phyloP scores from a whole-genome alignment of 2,888 invertebrate species.

The Lycaena phlaeas region DNA sequence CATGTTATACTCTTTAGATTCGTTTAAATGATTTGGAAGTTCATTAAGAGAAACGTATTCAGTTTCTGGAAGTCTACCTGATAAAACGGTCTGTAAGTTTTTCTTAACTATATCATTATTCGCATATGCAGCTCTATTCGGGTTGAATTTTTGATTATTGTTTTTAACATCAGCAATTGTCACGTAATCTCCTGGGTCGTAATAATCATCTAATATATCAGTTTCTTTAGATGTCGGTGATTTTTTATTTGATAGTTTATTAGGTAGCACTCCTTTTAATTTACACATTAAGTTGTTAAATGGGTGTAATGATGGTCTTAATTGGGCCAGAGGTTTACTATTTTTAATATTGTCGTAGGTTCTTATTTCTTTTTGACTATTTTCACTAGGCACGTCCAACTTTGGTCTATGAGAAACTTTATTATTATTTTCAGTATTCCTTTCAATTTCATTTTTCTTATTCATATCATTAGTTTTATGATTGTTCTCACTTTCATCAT shows the following conservation, averaged over 20 bases:
- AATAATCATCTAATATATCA: slow-evolving; percentile 56
- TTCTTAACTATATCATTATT: slow-evolving; percentile 79
- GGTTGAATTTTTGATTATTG: slow-evolving; percentile 77
- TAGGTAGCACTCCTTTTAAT: slow-evolving; percentile 76
- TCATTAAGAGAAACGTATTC: slow-evolving; percentile 89
- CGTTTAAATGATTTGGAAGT: slow-evolving; percentile 73
- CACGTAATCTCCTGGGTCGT: slow-evolving; percentile 86
- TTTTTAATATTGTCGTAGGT: slow-evolving; percentile 22
- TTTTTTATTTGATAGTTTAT: slow-evolving; percentile 63
- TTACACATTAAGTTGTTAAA: slow-evolving; percentile 82
- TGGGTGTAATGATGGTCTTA: slow-evolving; percentile 66
- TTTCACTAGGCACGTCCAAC: slow-evolving; percentile 50
- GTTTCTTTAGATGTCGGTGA: slow-evolving; percentile 61
- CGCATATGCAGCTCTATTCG: slow-evolving; percentile 68
- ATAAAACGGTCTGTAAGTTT: slow-evolving; percentile 72
- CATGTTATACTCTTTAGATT: slow-evolving; percentile 50
- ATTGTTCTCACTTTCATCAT: slow-evolving; percentile 81
- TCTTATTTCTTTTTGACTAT: slow-evolving; percentile 41
- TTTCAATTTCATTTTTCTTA: slow-evolving; percentile 30
- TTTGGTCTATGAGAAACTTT: slow-evolving; percentile 45
- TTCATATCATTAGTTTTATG: slow-evolving; percentile 37
- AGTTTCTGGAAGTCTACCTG: slow-evolving; percentile 76
- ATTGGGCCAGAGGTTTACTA: slow-evolving; percentile 37
- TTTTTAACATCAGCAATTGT: slow-evolving; percentile 88
- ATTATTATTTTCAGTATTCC: slow-evolving; percentile 29